Conservation (phyloP, 2,113 vertebrate species). For the Gobio gobio region DNA sequence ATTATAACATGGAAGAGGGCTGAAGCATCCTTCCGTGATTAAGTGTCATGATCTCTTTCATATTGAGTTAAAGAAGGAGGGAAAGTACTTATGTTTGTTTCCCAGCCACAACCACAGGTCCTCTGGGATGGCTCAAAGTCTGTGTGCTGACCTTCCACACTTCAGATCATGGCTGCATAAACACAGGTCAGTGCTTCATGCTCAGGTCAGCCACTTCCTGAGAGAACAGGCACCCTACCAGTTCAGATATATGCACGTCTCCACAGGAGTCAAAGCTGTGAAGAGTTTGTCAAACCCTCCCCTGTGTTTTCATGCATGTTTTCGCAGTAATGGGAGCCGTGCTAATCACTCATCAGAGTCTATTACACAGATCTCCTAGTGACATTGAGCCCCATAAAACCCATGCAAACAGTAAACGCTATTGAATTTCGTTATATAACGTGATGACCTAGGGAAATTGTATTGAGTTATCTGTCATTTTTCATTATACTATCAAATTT, state of each 20-base stretch:
- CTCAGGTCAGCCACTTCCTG: constrained; percentile 50
- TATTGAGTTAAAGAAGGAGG: background rate
- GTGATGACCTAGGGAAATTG: background rate
- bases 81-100: constrained; percentile 27
- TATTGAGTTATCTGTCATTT: background rate
- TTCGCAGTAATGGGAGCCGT: constrained; percentile 27
- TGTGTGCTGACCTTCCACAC: constrained; percentile 44
- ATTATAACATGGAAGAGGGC: background rate
- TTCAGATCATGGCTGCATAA: constrained; percentile 26
- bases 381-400: constrained; percentile 3
- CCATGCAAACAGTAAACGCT: background rate
- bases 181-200: constrained; percentile 29
- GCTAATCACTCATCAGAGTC: constrained; percentile 23
- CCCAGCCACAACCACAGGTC: constrained; percentile 46
- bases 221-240: constrained; percentile 32
- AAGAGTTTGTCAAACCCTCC: background rate
- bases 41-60: background rate
- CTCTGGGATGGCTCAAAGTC: constrained; percentile 3
- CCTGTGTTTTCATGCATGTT: background rate
- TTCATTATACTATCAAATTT: background rate
- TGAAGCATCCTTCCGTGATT: background rate
- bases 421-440: background rate
- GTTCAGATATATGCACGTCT: constrained; percentile 29
- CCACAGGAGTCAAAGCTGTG: constrained; percentile 27
- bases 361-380: constrained; percentile 11